phyloP scores from a whole-genome alignment of 37 sponge, comb jelly and placozoan genomes.

The Geodia barretti region DNA sequence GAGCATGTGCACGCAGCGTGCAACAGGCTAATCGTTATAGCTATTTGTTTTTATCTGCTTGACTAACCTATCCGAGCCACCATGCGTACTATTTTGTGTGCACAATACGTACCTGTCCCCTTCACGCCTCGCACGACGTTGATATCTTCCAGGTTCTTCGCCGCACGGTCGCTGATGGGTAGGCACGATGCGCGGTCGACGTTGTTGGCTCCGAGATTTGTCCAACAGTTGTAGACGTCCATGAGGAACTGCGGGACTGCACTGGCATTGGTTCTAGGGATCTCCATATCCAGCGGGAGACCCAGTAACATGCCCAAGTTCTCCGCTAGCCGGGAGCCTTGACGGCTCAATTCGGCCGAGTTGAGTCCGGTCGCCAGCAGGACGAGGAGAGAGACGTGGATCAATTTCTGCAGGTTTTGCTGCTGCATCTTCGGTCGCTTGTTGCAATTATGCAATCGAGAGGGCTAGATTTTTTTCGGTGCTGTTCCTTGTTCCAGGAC shows the following conservation, averaged over 20 bases:
- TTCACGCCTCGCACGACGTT: constrained; percentile 8
- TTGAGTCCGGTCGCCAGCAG: neutral
- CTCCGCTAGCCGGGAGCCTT: neutral
- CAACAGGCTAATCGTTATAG: neutral
- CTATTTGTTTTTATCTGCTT: neutral
- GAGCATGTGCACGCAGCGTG: no score
- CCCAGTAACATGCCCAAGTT: constrained; percentile 19
- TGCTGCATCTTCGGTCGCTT: no score
- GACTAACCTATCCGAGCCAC: no score
- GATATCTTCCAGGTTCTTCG: neutral
- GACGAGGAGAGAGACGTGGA: neutral
- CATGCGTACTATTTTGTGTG: neutral
- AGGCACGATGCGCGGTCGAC: neutral
- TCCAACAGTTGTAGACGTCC: constrained; percentile 58
- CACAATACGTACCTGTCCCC: constrained; percentile 14
- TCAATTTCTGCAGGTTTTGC: no score
- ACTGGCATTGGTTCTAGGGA: neutral
- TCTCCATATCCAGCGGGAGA: constrained; percentile 17
- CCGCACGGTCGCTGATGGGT: neutral
- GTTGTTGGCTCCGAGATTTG: neutral
- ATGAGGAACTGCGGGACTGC: constrained; percentile 27
- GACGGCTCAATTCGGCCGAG: neutral
- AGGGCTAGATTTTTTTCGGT: no score
- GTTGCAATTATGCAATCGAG: no score
- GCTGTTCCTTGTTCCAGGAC: no score